Base-by-base conservation (phyloP, 2,888 invertebrate species). In the Catocala nupta region DNA sequence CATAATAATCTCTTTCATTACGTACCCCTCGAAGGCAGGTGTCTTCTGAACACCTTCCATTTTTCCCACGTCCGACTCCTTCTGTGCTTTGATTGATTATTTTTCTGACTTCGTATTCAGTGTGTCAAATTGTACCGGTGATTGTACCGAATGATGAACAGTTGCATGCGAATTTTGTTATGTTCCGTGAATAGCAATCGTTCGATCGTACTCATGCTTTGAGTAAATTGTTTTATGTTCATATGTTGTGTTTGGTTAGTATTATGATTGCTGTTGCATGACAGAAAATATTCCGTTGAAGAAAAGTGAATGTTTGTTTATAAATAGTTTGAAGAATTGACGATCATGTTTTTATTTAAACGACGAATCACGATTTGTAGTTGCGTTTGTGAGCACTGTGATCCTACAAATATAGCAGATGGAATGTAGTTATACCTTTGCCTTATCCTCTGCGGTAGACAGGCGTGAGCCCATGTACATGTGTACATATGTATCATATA, bases 41-140 rank as follows among this genome's bases (percentile, higher is more conserved):
- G 91, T 76, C 81, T 83, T 80, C 70, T 73, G 80, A 81, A 84
- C 89, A 90, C 87, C 88, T 89, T 90, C 88, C 81, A 74, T 73
- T 78, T 88, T 89, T 91, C 91, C 88, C 92, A 92, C 89, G 90
- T 1, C 80, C 69, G 64, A 75, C 73, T 69, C 72, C 75, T 79
- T 81, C 83, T 84, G 83, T 80, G 63, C 62, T 57, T 70, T 80
- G 80, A 82, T 83, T 74, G 81, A 81, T 83, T 75, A 77, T 73
- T 68, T 77, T 78, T 80, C 76, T 73, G 81, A 75, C 78, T 84
- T 81, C 78, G 78, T 73, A 64, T 68, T 67, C 63, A 68, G 47
- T 59, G 59, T 67, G 68, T 71, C 61, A 59, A 70, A 82, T 77
- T 79, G 75, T 78, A 79, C 68, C 71, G 64, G 61, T 70, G 78